These are phyloP conservation scores for Phalacrocorax carbo DNA, from an alignment of 2,113 vertebrate genomes.

Conservation along the genomic window DNA sequence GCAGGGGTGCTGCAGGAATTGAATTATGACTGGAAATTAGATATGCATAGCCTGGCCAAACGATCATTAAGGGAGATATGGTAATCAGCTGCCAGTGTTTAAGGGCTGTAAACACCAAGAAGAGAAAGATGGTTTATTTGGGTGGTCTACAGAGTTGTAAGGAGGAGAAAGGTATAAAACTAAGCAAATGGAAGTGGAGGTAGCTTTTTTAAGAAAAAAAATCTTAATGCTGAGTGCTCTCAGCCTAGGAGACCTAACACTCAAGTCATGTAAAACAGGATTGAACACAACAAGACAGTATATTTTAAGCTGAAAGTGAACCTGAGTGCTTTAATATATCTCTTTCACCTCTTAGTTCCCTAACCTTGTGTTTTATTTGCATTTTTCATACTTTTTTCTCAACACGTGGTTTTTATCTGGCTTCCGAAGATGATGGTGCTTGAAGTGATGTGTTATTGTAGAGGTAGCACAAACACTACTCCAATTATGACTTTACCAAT, in stretches of 20 bases:
- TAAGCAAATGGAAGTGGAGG: neutral
- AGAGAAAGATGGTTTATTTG: conserved; percentile 34
- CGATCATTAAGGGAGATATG: conserved; percentile 49
- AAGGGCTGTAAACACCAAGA: conserved; percentile 58
- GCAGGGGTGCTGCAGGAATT: conserved; percentile 54
- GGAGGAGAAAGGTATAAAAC: conserved; percentile 24
- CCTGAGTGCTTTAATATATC: conserved; percentile 6
- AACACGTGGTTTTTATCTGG: conserved; percentile 34
- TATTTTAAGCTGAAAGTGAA: conserved; percentile 10
- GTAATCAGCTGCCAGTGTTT: conserved; percentile 61
- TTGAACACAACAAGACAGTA: neutral
- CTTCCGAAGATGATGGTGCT: conserved; percentile 15
- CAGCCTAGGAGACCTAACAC: neutral
- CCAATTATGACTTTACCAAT: conserved; percentile 35
- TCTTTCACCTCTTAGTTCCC: conserved; percentile 30
- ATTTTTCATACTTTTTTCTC: conserved; percentile 43
- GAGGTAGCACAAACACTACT: conserved; percentile 36
- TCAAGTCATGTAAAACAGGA: neutral
- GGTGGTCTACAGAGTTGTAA: conserved; percentile 29
- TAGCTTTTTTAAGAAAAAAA: neutral
- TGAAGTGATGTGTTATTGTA: conserved; percentile 31
- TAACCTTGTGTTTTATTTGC: conserved; percentile 21
- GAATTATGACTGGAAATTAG: conserved; percentile 62
- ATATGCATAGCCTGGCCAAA: conserved; percentile 57
- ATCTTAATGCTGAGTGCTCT: neutral